Evolutionary conservation across 1,140 invertebrate genomes (phyloP), one percentile per base, ranked within the genome.

Genomic region (Cyrtorhinus lividipennis): DNA sequence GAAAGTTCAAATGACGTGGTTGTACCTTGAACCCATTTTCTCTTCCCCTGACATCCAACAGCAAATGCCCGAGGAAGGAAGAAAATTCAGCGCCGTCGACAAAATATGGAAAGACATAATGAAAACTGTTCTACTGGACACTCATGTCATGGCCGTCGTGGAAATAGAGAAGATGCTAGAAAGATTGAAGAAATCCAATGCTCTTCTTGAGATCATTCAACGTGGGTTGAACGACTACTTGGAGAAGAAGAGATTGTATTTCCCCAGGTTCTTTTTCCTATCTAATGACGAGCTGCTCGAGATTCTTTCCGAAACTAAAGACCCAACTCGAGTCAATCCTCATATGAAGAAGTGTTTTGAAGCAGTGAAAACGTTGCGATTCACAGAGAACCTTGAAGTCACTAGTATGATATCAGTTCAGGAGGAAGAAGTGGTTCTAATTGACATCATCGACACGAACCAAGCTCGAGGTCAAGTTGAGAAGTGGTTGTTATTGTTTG

Each of bases 1-100:
- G 3, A 91, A 92, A 71, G 94, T 98, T 18, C 94, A 98, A 76
- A 81, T 86, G 1, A 95, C 91, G 1, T 98, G 95, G 94, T 87
- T 96, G 77, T 97, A 98, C 73, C 77, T 99, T 66, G 95, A 98
- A 72, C 95, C 95, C 1, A 96, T 99, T 67, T 98, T 98, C 74
- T 90, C 90, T 2, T 96, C 92, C 20, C 94, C 94, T 1, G 95
- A 99, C 75, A 98, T 99, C 73, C 95, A 97, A 76, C 84, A 86
- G 66, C 87, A 90, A 83, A 90, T 97, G 85, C 70, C 70, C 48
- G 87, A 90, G 72, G 90, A 93, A 77, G 92, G 91, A 18, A 79
- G 93, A 58, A 78, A 90, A 68, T 92, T 92, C 69, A 89, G 83
- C 70, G 90, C 91, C 23, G 90, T 96, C 26, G 92, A 96, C 76